Percentiles rank a stretch among this genome's conserved stretches.
These are phyloP conservation scores for Cephus runcator DNA, from an alignment of 2,888 invertebrate genomes.

Conservation along the genomic window DNA sequence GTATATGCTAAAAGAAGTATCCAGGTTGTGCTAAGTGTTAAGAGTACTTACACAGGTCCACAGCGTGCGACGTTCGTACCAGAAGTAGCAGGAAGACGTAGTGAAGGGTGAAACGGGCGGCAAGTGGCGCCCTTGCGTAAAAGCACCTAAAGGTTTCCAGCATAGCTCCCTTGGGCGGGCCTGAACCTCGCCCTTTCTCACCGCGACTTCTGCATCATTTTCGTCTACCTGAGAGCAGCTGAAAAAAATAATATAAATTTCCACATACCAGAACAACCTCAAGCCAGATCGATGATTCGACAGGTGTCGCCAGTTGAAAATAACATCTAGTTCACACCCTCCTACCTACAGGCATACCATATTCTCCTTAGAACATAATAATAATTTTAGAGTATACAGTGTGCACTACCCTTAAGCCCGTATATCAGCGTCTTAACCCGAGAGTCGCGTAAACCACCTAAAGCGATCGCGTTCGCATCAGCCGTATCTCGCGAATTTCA, in stretches of 20 bases:
- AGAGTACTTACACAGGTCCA: slow-evolving; percentile 57
- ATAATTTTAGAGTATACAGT: neutral
- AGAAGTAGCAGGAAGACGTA: slow-evolving; percentile 33
- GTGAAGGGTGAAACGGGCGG: slow-evolving; percentile 41
- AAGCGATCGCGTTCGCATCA: neutral
- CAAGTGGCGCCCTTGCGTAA: slow-evolving; percentile 52
- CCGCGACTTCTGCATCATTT: slow-evolving; percentile 54
- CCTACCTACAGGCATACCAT: too few relatives aligned
- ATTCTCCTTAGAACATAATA: neutral
- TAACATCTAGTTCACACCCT: neutral
- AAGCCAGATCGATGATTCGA: neutral
- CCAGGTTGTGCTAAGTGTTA: neutral
- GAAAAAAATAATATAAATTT: neutral
- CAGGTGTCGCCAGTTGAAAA: neutral
- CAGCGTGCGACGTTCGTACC: slow-evolving; percentile 42
- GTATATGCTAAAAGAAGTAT: neutral
- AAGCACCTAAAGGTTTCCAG: slow-evolving; percentile 52
- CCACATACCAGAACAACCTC: neutral
- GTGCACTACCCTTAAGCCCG: neutral
- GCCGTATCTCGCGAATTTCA: neutral
- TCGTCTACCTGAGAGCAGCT: slow-evolving; percentile 48
- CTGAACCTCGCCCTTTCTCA: slow-evolving; percentile 57
- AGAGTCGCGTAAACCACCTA: neutral
- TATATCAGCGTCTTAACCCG: neutral
- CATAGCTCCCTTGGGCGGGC: slow-evolving; percentile 53